A percentile compares a stretch with the other conserved stretches of the same genome.
Evolutionary conservation across 2,888 invertebrate species (phyloP).

Genomic region (Gymnocheta viridis): DNA sequence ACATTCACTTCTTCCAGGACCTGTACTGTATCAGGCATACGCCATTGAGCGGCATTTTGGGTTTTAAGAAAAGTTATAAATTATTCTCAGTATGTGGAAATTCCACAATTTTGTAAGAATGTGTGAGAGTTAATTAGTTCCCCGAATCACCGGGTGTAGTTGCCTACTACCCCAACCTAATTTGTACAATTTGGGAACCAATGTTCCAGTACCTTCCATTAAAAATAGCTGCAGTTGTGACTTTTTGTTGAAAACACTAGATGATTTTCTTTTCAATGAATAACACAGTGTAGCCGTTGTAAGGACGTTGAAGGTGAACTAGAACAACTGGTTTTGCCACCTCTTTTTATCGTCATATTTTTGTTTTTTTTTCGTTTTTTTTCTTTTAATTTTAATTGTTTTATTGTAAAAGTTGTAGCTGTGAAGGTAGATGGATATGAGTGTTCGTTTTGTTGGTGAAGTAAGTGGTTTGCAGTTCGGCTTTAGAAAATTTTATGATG

Average conservation of each 20-base stretch:
- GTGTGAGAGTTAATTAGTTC: too few species aligned
- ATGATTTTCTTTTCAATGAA: conserved; percentile 31
- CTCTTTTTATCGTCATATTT: conserved; percentile 39
- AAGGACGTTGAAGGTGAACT: conserved; percentile 74
- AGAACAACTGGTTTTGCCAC: conserved; percentile 71
- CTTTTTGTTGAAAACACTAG: neutral
- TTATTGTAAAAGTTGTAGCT: conserved; percentile 2
- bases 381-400: conserved; percentile 46
- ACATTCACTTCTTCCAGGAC: too few species aligned
- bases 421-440: neutral
- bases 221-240: neutral
- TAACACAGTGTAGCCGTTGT: conserved; percentile 24
- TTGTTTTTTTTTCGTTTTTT: too few species aligned
- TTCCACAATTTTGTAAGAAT: too few species aligned
- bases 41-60: too few species aligned
- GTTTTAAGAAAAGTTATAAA: too few species aligned
- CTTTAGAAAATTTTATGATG: conserved; percentile 53
- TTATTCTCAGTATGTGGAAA: too few species aligned
- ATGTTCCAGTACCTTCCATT: neutral
- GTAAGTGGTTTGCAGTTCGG: conserved; percentile 12
- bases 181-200: neutral
- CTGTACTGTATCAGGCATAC: too few species aligned
- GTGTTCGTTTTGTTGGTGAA: neutral
- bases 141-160: too few species aligned
- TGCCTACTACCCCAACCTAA: neutral